Evolutionary conservation across 35 echinoderm and acorn worm genomes (phyloP), one percentile per base, ranked within the genome.

Genomic region (Acanthaster planci): DNA sequence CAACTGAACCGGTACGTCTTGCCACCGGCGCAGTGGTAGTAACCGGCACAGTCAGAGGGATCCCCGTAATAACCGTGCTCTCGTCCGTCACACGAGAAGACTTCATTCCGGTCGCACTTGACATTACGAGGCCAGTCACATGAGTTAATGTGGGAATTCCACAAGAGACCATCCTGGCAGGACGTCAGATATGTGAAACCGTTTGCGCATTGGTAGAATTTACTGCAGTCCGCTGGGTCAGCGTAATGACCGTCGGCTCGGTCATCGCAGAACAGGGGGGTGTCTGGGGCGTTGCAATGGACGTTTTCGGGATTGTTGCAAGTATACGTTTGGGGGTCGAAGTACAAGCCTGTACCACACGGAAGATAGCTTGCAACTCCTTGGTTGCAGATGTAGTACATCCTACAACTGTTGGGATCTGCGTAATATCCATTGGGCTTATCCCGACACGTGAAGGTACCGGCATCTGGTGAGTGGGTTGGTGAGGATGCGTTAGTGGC

Each of bases 41-140:
- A 85, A 17, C 6, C 39, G 9, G 1, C 14, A 52, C 55, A 85
- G 40, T 85, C 59, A 21, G 35, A 18, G 35, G 83, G 55, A 27
- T 85, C 34, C 12, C 55, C 57, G 6, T 75, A 72, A 19, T n/a
- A 14, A 37, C 83, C 83, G 34, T 67, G 55, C 1, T 14, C 19
- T 67, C 57, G 34, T 18, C 44, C 40, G 42, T 52, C 27, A 37
- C 79, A 81, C 4, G 55, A 21, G 55, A 58, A 58, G 7, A 23
- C n/a, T n/a, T n/a, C n/a, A n/a, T n/a, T n/a, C n/a, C 56, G 23
- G 9, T 72, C 23, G 30, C 64, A 72, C 21, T 72, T 35, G 31
- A 85, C 83, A 50, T 89, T 81, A 12, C 37, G 35, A 27, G 86
- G 77, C 86, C 86, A 89, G 38, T 89, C 78, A 56, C 86, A 89